Conservation (phyloP, 2,888 invertebrate genomes). For the Drosophila maculinotata region DNA sequence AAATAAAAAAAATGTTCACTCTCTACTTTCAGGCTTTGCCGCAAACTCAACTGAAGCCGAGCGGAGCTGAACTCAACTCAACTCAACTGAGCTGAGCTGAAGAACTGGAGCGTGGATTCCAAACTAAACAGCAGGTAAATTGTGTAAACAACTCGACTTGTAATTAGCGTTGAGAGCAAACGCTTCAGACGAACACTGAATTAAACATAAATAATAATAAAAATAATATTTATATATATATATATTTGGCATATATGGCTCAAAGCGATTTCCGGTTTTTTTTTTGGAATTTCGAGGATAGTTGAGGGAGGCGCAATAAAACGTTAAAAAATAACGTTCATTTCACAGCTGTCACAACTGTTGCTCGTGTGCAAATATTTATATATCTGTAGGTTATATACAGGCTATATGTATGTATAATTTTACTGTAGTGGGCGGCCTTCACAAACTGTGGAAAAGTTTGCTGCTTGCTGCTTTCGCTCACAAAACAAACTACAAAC, state of each 20-base stretch:
- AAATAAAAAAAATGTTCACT: slow-evolving; percentile 47
- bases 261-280: neutral
- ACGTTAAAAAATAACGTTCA: neutral
- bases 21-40: slow-evolving; percentile 53
- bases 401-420: slow-evolving; percentile 6
- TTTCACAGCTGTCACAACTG: slow-evolving; percentile 52
- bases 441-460: slow-evolving; percentile 54
- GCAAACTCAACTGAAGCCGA: slow-evolving; percentile 7
- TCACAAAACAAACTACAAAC: slow-evolving; percentile 49
- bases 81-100: slow-evolving; percentile 8
- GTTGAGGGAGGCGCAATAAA: neutral
- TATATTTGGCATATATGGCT: neutral
- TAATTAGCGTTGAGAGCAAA: slow-evolving; percentile 57
- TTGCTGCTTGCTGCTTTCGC: slow-evolving; percentile 28
- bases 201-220: slow-evolving; percentile 23
- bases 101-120: slow-evolving; percentile 64
- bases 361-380: slow-evolving; percentile 38
- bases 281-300: neutral
- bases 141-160: slow-evolving; percentile 62
- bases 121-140: slow-evolving; percentile 73
- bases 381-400: slow-evolving; percentile 2
- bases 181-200: slow-evolving; percentile 5
- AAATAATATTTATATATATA: neutral
- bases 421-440: slow-evolving; percentile 23
- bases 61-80: slow-evolving; percentile 15